Base-by-base conservation (phyloP, 2,888 invertebrate genomes). In the Hypsopygia costalis region DNA sequence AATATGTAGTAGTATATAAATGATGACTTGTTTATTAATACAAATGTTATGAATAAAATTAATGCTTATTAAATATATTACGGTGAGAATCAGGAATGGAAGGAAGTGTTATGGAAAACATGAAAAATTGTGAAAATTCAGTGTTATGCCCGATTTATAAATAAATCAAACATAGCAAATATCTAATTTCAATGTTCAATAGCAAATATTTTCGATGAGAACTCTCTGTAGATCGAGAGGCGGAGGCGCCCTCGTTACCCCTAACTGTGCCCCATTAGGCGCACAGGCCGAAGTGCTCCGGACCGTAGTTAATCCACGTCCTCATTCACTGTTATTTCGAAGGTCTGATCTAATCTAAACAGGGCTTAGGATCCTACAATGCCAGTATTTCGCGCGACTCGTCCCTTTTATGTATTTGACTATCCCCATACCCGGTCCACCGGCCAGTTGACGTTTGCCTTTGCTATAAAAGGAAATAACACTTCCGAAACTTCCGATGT, bases 281-380 rank as follows among this genome's bases (percentile, higher is more conserved):
- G 81, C 82, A 81, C 81, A 81, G 83, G 76, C 81, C 83, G 71
- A 77, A 83, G 81, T 85, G 81, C 79, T 70, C 81, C 82, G 85
- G 83, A 86, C 86, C 88, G 85, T 85, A 87, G 86, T 88, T 87
- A 88, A 88, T 87, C 88, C 88, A 85, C 81, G 85, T 86, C 86
- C 87, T 88, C 86, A 86, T 88, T 88, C 86, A 83, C 86, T 88
- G 88, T 88, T 88, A 88, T 88, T 88, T 85, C 85, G 81, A 85
- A 86, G 87, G 85, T 81, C 86, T 87, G 86, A 87, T 88, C 87
- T 87, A 88, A 88, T 88, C 87, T 88, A 86, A 88, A 87, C 87
- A 82, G 80, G 78, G 83, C 85, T 88, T 85, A 85, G 83, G 78
- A 81, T 82, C 79, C 79, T 82, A 81, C 85, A 81, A 80, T 76